phyloP scores from a whole-genome alignment of 2,888 invertebrate species.

The Cabera pusaria region DNA sequence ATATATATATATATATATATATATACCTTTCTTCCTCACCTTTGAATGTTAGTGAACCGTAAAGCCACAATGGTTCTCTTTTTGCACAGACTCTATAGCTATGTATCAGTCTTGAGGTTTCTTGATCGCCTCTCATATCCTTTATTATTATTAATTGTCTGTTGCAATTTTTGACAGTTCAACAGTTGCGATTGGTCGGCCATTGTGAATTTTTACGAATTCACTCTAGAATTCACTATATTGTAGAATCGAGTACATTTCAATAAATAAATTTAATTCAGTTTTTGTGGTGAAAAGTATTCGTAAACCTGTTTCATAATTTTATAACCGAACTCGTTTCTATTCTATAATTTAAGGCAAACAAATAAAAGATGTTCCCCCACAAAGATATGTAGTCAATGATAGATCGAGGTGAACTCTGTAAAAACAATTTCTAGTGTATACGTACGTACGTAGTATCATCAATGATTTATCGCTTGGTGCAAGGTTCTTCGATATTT shows the following conservation, averaged over 20 bases:
- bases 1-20: no score
- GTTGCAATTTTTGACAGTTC: slow-evolving; percentile 60
- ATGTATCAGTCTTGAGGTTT: no score
- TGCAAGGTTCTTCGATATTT: slow-evolving; percentile 72
- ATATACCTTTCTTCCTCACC: no score
- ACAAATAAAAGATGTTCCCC: slow-evolving; percentile 36
- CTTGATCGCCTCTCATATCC: no score
- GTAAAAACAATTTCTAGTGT: slow-evolving; percentile 68
- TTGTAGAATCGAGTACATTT: slow-evolving; percentile 29
- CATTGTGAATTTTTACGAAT: slow-evolving; percentile 59
- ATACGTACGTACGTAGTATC: slow-evolving; percentile 76
- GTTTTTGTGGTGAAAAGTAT: slow-evolving; percentile 29
- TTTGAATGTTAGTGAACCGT: no score
- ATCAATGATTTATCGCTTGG: slow-evolving; percentile 72
- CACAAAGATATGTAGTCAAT: slow-evolving; percentile 32
- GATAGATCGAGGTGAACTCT: slow-evolving; percentile 52
- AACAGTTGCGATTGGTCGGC: slow-evolving; percentile 43
- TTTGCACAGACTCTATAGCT: no score
- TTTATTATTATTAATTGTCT: no score
- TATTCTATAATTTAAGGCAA: slow-evolving; percentile 25
- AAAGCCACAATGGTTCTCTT: no score
- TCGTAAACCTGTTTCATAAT: slow-evolving; percentile 28
- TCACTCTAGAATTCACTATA: no score
- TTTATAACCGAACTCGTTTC: slow-evolving; percentile 36
- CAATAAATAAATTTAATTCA: slow-evolving; percentile 32